Percentiles rank a stretch among this genome's conserved stretches.
phyloP scores from a whole-genome alignment of 2,797 vertebrate genomes.

The Phataginus tetradactyla region DNA sequence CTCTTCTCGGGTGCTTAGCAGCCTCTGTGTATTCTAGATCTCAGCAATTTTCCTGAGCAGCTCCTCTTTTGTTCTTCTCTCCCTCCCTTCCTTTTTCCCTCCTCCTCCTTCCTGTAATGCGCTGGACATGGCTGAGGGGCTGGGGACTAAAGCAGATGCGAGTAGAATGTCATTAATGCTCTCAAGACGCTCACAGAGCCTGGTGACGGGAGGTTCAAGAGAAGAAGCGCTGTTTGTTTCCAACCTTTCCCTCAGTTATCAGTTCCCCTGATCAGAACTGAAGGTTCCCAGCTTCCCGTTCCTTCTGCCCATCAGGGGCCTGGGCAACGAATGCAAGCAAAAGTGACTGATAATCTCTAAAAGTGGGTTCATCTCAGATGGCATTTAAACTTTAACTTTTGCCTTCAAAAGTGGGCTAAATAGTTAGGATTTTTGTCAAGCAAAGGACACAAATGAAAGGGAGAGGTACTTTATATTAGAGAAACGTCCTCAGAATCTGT shows the following conservation, averaged over 20 bases:
- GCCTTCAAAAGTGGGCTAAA: not conserved
- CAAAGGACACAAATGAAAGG: not conserved
- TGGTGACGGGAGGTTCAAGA: not conserved
- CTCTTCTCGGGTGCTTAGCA: not conserved
- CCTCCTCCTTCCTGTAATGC: not conserved
- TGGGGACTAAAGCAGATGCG: not conserved
- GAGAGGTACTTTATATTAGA: not conserved
- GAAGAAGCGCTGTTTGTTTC: not conserved
- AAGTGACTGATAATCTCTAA: not conserved
- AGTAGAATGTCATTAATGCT: not conserved
- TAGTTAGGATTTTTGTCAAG: not conserved
- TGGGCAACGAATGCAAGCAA: not conserved
- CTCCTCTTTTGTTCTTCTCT: not conserved
- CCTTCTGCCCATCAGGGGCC: not conserved
- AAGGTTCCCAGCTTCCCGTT: not conserved
- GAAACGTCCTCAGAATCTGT: not conserved
- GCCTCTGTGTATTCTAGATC: not conserved
- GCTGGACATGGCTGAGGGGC: not conserved
- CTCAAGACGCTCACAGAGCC: not conserved
- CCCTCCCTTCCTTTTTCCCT: not conserved
- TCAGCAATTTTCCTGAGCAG: not conserved
- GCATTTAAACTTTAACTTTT: not conserved
- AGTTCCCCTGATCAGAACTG: fast-evolving
- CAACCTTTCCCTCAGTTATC: not conserved
- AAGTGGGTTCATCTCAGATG: not conserved